Evolutionary conservation across 2,888 invertebrate species (phyloP).

Genomic region (Camptogramma bilineatum): DNA sequence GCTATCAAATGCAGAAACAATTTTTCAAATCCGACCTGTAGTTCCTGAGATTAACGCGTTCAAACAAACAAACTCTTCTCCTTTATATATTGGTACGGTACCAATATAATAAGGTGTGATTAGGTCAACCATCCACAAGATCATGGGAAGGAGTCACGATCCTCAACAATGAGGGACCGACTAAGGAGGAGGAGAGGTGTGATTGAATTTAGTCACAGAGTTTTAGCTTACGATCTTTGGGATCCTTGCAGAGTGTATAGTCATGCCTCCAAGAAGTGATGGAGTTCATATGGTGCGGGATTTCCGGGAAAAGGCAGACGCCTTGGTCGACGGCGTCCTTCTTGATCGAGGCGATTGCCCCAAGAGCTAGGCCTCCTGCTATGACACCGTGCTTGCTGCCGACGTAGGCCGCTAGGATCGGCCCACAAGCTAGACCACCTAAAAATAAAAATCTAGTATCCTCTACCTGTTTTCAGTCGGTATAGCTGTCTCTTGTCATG

Average conservation of each 20-base stretch:
- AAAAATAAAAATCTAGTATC: conserved; percentile 5
- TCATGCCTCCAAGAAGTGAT: conserved; percentile 59
- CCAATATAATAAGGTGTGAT: too few relatives aligned
- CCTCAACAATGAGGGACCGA: too few relatives aligned
- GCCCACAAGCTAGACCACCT: conserved; percentile 75
- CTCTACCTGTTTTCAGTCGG: too few relatives aligned
- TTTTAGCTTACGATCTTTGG: conserved; percentile 57
- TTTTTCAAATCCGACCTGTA: too few relatives aligned
- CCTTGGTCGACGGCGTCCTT: conserved; percentile 59
- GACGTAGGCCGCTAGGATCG: conserved; percentile 63
- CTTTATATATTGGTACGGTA: too few relatives aligned
- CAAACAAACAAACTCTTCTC: too few relatives aligned
- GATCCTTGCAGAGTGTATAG: conserved; percentile 57
- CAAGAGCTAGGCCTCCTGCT: conserved; percentile 62
- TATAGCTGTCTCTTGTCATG: too few relatives aligned
- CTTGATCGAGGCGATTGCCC: conserved; percentile 61
- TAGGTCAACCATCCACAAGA: too few relatives aligned
- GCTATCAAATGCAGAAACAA: too few relatives aligned
- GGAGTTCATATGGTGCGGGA: conserved; percentile 51
- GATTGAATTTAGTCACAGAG: not conserved
- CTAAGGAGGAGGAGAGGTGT: too few relatives aligned
- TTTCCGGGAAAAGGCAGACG: conserved; percentile 48
- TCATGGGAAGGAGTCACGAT: too few relatives aligned
- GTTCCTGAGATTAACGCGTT: too few relatives aligned
- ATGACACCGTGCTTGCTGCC: conserved; percentile 64